Conservation (phyloP, 2,888 invertebrate species). For the Orthosia gracilis region DNA sequence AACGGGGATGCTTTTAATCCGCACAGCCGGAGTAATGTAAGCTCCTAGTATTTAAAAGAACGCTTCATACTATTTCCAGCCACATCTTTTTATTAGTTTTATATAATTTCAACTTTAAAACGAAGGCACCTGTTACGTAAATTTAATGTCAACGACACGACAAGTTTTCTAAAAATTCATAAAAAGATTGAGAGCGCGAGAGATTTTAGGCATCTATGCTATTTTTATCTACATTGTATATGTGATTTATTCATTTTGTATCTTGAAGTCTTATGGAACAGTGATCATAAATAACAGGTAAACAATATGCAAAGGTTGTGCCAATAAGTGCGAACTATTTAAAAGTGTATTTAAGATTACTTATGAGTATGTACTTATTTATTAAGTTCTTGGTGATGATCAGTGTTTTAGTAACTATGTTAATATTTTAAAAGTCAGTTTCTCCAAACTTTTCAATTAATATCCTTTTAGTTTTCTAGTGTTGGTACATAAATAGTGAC, state of each 20-base stretch:
- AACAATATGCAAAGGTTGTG: slow-evolving; percentile 38
- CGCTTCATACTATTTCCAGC: slow-evolving; percentile 1
- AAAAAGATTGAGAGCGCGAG: not conserved
- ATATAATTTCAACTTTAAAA: not conserved
- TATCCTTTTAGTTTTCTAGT: too few relatives aligned
- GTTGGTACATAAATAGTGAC: not conserved
- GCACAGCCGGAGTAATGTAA: slow-evolving; percentile 1
- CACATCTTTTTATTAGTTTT: not conserved
- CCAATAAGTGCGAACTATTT: slow-evolving; percentile 32
- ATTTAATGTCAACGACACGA: not conserved
- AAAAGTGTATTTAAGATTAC: slow-evolving; percentile 17
- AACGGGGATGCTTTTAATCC: slow-evolving; percentile 28
- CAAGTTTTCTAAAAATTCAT: slow-evolving; percentile 10
- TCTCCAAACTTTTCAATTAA: too few relatives aligned
- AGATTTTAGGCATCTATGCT: not conserved
- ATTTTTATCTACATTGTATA: not conserved
- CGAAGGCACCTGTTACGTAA: not conserved
- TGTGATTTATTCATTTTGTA: slow-evolving; percentile 24
- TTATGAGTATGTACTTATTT: not conserved
- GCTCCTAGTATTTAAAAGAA: slow-evolving; percentile 9
- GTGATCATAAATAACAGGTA: slow-evolving; percentile 54
- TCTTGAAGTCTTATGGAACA: slow-evolving; percentile 40
- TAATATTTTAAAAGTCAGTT: too few relatives aligned
- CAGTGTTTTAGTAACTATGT: slow-evolving; percentile 3
- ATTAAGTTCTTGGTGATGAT: slow-evolving; percentile 1